Base-by-base conservation (phyloP, 2,113 vertebrate genomes). In the Illadopsis cleaveri region DNA sequence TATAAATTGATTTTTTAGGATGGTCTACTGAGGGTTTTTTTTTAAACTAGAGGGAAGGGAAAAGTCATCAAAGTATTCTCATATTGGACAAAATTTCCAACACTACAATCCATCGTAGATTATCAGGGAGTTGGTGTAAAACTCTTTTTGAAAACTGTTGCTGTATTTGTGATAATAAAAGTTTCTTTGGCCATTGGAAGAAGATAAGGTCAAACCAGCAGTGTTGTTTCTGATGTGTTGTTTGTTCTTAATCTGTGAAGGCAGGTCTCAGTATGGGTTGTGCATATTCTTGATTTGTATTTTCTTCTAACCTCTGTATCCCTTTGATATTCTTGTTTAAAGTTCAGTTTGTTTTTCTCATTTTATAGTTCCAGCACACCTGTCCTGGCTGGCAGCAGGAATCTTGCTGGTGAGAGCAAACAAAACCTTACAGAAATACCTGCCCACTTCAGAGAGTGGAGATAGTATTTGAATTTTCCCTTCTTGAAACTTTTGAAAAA, bases 91-190 rank as follows among this genome's bases (percentile, higher is more conserved):
- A 35, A n/a, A 18, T 33, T 85, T 93, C 5, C 25, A 48, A 6
- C 18, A 12, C 25, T 62, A 0, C 53, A 40, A 42, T 62, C 15
- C 1, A 1, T 38, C 5, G 6, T 1, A 69, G 22, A 4, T 62
- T 45, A 19, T 73, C 42, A 66, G 18, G 20, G 44, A 37, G 6
- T 40, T 81, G 30, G 12, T 60, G 10, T 60, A 20, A 53, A 48
- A 31, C 6, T 61, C n/a, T 7, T 68, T 78, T 54, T 72, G 48
- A 76, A 56, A 72, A 37, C 10, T 1, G 1, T 5, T 60, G 35
- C 19, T 65, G 3, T 51, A 1, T 78, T 42, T 71, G 11, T 75
- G 24, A 22, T 68, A 27, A 18, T 65, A 15, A 38, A 80, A 65
- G 15, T 64, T 12, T 61, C 15, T 42, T 40, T 7, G 15, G 28